Evolutionary conservation across 1,140 invertebrate genomes (phyloP).

Genomic region (Babylonia areolata): DNA sequence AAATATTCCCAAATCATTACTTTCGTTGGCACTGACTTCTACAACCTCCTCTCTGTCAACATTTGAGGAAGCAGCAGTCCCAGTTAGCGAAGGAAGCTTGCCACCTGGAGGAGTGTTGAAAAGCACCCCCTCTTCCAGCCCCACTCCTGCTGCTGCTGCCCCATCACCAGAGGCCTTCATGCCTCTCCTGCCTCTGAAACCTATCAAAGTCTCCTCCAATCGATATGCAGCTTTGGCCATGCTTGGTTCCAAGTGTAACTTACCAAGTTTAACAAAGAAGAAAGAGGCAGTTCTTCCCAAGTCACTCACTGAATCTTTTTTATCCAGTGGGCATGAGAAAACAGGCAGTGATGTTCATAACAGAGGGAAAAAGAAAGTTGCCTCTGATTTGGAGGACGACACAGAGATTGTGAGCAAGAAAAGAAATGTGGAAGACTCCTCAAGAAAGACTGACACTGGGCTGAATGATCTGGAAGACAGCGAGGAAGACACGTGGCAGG

Average conservation of each 20-base stretch:
- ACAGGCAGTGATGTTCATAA: not conserved
- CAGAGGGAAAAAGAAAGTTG: not conserved
- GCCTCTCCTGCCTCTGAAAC: slow-evolving; percentile 10
- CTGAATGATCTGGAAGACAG: not conserved
- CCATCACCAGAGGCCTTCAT: not conserved
- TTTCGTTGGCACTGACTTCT: not conserved
- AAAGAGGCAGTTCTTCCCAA: not conserved
- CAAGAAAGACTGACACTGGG: not conserved
- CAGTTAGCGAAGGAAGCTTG: not conserved
- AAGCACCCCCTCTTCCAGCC: not conserved
- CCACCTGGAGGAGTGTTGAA: not conserved
- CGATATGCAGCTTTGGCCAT: not conserved
- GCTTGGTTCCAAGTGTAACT: not conserved
- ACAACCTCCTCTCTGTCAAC: not conserved
- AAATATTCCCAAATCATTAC: not conserved
- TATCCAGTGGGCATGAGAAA: not conserved
- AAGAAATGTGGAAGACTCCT: not conserved
- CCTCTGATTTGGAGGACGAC: not conserved
- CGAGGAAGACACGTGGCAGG: not conserved
- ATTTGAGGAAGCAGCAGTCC: not conserved
- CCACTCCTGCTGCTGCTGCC: not conserved
- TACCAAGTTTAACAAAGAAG: not conserved
- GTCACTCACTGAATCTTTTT: not conserved
- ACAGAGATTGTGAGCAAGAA: not conserved
- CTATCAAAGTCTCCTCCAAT: slow-evolving; percentile 5